Evolutionary conservation across 2,797 vertebrate genomes (phyloP), one percentile per base, ranked within the genome.

Genomic region (Myotis pilosus): DNA sequence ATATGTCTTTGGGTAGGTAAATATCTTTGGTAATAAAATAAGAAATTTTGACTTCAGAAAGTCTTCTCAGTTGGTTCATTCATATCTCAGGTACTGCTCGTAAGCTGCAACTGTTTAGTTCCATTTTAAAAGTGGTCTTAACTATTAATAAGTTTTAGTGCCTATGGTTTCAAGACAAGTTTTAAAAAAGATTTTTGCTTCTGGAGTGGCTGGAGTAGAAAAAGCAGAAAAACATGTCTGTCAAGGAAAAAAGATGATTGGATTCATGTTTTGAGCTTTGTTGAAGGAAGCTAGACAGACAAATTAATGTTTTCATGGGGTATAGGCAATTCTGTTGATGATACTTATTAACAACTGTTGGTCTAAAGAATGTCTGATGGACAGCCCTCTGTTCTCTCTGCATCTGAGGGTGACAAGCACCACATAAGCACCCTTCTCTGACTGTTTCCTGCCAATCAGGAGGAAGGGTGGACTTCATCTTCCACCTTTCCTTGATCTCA

Each of bases 21-120:
- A 79, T 90, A 17, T 51, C 75, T 60, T 81, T 66, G 55, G 16
- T 51, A 86, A 87, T 80, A 94, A 88, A 75, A 6, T 66, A 88
- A 86, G 86, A 96, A 95, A 79, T 89, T 89, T 62, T 81, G 36
- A 95, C 51, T 51, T 84, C 12, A 51, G 28, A 86, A 92, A 47
- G 2, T 16, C 66, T 92, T 93, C 47, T 75, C 62, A 86, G 25
- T 93, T 86, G 38, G 28, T 89, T 87, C 38, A 90, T 91, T 41
- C 36, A 90, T 53, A 22, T 76, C 23, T 75, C 75, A 49, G 41
- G 25, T 72, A 79, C 17, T 1, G 0, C n/a, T 90, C 71, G 83
- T 60, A 87, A 83, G 23, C 12, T 57, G 3, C 17, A 75, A 68
- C n/a, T 44, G 16, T 80, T 36, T 80, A 33, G 47, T 83, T 86